Conservation (phyloP, 2,113 vertebrate species). For the Gymnarchus niloticus region DNA sequence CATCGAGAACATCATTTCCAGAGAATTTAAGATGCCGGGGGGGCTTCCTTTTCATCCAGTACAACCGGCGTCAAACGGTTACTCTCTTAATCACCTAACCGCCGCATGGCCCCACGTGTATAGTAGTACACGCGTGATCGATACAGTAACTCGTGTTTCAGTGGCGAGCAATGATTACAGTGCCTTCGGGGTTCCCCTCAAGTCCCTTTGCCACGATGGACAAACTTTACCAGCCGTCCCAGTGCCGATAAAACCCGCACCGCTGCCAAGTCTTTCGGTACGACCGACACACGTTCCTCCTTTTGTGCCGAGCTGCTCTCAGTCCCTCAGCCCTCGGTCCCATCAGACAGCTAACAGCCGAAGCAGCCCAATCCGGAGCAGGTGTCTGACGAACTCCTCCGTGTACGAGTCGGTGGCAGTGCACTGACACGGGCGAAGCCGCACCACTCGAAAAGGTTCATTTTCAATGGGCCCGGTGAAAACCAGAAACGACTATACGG, state of each 20-base stretch:
- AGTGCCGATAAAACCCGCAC: slow-evolving; percentile 82
- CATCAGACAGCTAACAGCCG: slow-evolving; percentile 78
- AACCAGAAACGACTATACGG: background rate
- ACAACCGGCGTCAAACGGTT: slow-evolving; percentile 55
- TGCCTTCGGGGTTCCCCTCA: slow-evolving; percentile 78
- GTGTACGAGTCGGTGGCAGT: slow-evolving; percentile 76
- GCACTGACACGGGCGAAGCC: slow-evolving; percentile 65
- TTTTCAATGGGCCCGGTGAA: background rate
- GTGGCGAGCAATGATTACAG: slow-evolving; percentile 72
- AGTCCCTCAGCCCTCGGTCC: slow-evolving; percentile 77
- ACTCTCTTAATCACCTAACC: slow-evolving; percentile 76
- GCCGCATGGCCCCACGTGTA: slow-evolving; percentile 83
- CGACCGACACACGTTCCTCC: slow-evolving; percentile 65
- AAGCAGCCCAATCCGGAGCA: slow-evolving; percentile 77
- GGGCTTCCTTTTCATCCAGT: slow-evolving; percentile 77
- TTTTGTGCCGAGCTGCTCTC: slow-evolving; percentile 76
- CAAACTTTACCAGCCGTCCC: slow-evolving; percentile 88
- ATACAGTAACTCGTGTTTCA: slow-evolving; percentile 71
- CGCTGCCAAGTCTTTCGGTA: slow-evolving; percentile 62
- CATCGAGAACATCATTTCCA: slow-evolving; percentile 90
- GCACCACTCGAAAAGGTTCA: background rate
- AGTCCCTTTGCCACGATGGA: slow-evolving; percentile 76
- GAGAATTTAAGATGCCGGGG: slow-evolving; percentile 88
- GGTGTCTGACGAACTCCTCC: slow-evolving; percentile 70
- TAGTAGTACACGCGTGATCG: slow-evolving; percentile 73